Percentiles rank a stretch among this genome's conserved stretches.
phyloP scores from a whole-genome alignment of 2,888 invertebrate genomes.

The Stictocephala bisonia region DNA sequence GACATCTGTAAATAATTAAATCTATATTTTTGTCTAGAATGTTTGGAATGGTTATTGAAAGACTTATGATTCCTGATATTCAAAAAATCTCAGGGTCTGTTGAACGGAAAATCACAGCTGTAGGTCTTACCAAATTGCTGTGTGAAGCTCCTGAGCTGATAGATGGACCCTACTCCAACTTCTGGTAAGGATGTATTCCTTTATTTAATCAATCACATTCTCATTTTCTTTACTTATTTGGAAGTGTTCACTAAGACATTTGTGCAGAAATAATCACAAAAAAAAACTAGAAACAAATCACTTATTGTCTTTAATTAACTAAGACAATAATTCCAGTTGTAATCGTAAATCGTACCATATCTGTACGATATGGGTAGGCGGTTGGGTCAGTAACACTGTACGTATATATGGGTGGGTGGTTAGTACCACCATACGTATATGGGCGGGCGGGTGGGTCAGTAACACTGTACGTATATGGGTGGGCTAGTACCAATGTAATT shows the following conservation, averaged over 20 bases:
- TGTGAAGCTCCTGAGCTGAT: slow-evolving; percentile 79
- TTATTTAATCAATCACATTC: not conserved
- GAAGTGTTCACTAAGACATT: not conserved
- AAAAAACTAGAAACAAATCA: too few relatives aligned
- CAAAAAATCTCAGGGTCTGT: slow-evolving; percentile 85
- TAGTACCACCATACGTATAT: too few relatives aligned
- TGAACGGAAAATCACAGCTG: slow-evolving; percentile 91
- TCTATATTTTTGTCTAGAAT: slow-evolving; percentile 70
- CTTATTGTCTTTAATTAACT: too few relatives aligned
- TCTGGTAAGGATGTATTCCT: slow-evolving; percentile 68
- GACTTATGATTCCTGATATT: slow-evolving; percentile 86
- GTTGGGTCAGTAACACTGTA: too few relatives aligned
- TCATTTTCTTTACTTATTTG: not conserved
- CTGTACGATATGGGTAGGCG: too few relatives aligned
- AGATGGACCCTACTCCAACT: slow-evolving; percentile 72
- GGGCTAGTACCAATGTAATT: too few relatives aligned
- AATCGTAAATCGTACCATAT: too few relatives aligned
- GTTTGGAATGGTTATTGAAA: slow-evolving; percentile 96
- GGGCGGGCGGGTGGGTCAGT: too few relatives aligned
- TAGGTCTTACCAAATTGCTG: slow-evolving; percentile 87
- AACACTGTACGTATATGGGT: too few relatives aligned
- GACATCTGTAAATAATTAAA: not conserved
- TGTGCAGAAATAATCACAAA: not conserved
- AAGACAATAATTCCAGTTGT: too few relatives aligned
- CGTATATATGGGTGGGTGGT: too few relatives aligned